These are phyloP conservation scores for Oopsacas minuta DNA, from an alignment of 37 sponge, comb jelly and placozoan species.

Conservation along the genomic window DNA sequence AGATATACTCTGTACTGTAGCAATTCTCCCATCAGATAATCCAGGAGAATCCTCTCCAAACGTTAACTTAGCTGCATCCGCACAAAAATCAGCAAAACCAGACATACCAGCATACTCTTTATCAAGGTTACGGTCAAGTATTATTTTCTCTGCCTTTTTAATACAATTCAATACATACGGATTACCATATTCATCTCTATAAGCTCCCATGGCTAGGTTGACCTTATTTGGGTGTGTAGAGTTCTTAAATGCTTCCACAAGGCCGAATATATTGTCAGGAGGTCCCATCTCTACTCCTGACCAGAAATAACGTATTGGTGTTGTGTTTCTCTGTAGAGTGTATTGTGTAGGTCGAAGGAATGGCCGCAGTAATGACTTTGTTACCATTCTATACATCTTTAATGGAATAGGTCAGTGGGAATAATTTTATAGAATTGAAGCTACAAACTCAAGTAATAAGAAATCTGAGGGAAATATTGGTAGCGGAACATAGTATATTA, in stretches of 20 bases:
- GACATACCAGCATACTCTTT: conserved; percentile 87
- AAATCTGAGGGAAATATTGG: too few relatives aligned
- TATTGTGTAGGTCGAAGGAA: not conserved
- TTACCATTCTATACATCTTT: not conserved
- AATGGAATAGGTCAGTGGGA: not conserved
- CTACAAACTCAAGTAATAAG: too few relatives aligned
- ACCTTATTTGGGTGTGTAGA: conserved; percentile 49
- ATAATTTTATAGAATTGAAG: too few relatives aligned
- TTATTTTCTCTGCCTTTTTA: conserved; percentile 46
- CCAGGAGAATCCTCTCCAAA: conserved; percentile 26
- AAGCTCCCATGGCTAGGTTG: conserved; percentile 54
- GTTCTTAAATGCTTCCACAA: conserved; percentile 41
- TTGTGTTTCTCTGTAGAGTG: not conserved
- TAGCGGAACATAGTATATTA: too few relatives aligned
- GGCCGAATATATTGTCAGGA: conserved; percentile 50
- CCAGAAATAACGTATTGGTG: conserved; percentile 7
- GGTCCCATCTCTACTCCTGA: conserved; percentile 36
- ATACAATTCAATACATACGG: conserved; percentile 46
- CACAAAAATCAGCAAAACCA: conserved; percentile 52
- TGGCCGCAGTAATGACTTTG: not conserved
- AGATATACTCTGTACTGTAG: not conserved
- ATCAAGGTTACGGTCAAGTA: conserved; percentile 47
- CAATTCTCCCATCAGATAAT: not conserved
- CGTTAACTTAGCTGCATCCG: conserved; percentile 59
- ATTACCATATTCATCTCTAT: conserved; percentile 48